Evolutionary conservation across 2,113 vertebrate species (phyloP).

Genomic region (Pelobates fuscus): DNA sequence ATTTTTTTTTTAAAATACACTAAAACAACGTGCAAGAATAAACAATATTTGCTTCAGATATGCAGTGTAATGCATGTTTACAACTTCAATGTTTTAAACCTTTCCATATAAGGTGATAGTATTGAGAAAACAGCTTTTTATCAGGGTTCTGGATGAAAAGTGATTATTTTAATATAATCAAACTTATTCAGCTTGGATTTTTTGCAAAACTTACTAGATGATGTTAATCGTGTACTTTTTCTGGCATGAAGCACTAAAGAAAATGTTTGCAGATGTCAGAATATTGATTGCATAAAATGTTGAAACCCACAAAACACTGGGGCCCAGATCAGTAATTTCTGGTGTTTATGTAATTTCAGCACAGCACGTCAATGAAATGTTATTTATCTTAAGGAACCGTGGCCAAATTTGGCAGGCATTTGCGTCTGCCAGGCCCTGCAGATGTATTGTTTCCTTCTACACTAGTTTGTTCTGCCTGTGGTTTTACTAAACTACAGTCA

Average conservation of each 20-base stretch:
- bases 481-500: constrained; percentile 52
- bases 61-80: constrained; percentile 58
- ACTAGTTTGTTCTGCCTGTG: constrained; percentile 56
- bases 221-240: constrained; percentile 60
- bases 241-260: constrained; percentile 65
- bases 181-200: constrained; percentile 62
- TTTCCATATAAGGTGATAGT: constrained; percentile 70
- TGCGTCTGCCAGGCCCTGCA: constrained; percentile 69
- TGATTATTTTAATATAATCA: constrained; percentile 69
- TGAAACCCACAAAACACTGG: constrained; percentile 63
- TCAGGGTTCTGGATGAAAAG: constrained; percentile 57
- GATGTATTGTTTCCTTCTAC: constrained; percentile 67
- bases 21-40: constrained; percentile 52
- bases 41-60: constrained; percentile 58
- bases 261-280: constrained; percentile 73
- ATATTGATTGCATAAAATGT: constrained; percentile 70
- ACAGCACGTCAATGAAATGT: constrained; percentile 66
- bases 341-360: constrained; percentile 82
- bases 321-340: constrained; percentile 68
- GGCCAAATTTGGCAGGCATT: constrained; percentile 67
- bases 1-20: background rate
- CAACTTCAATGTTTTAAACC: constrained; percentile 53
- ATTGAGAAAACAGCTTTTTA: constrained; percentile 56
- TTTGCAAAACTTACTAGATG: constrained; percentile 59
- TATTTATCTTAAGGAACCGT: constrained; percentile 75